A percentile compares a stretch with the other conserved stretches of the same genome.
Conservation (phyloP, 1,140 invertebrate genomes). For the Zophobas morio region DNA sequence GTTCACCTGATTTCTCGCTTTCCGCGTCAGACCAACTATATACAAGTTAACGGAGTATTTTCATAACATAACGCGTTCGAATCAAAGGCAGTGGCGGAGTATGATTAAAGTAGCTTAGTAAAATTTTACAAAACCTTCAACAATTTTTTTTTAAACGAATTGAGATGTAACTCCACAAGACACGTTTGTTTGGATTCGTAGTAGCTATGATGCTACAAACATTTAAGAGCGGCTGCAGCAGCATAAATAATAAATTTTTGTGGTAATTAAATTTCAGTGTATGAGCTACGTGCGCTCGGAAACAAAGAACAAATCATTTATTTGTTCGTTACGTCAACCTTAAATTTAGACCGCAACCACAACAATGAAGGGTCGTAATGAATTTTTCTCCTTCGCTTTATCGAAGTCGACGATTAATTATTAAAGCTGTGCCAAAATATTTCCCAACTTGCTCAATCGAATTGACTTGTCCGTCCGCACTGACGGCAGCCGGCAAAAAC, state of each 20-base stretch:
- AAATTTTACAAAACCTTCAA: not conserved
- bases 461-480: conserved; percentile 11
- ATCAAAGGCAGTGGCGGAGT: too few species aligned
- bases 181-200: too few species aligned
- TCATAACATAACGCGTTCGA: too few species aligned
- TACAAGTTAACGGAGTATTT: too few species aligned
- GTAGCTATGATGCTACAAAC: too few species aligned
- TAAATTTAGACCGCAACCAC: conserved; percentile 2
- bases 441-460: not conserved
- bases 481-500: not conserved
- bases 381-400: conserved; percentile 20
- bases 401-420: conserved; percentile 17
- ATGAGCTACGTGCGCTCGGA: not conserved
- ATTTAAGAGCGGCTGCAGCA: not conserved
- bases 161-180: too few species aligned
- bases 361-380: conserved; percentile 21
- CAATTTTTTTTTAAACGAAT: too few species aligned
- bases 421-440: conserved; percentile 5
- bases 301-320: conserved; percentile 9
- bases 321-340: not conserved
- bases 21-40: too few species aligned
- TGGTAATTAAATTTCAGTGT: not conserved
- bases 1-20: too few species aligned
- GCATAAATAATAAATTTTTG: not conserved
- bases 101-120: not conserved